Conservation (phyloP, 2,113 vertebrate species). For the Channa maculata region DNA sequence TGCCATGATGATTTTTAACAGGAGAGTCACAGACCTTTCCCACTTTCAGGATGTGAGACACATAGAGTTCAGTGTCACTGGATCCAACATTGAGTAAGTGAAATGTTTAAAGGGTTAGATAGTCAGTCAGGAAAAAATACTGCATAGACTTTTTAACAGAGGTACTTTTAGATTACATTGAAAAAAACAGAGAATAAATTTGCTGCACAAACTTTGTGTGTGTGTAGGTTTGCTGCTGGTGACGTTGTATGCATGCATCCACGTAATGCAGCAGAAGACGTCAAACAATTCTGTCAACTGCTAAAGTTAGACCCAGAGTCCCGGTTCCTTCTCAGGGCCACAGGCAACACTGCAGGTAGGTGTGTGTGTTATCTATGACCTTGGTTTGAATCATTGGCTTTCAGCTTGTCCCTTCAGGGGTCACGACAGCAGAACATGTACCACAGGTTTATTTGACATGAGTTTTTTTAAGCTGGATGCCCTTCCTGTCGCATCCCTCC, state of each 20-base stretch:
- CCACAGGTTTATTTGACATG: no score
- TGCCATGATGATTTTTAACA: conserved; percentile 86
- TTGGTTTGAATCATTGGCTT: no score
- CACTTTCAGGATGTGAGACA: conserved; percentile 96
- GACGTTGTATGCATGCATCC: conserved; percentile 91
- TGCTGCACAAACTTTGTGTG: neutral
- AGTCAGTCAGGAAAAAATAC: no score
- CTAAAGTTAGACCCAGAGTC: conserved; percentile 85
- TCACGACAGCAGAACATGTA: no score
- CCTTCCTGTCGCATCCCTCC: no score
- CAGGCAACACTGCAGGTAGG: conserved; percentile 76
- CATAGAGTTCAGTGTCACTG: conserved; percentile 89
- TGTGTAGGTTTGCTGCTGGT: conserved; percentile 85
- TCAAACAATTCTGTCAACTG: conserved; percentile 87
- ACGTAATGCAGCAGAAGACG: conserved; percentile 80
- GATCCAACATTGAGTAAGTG: conserved; percentile 89
- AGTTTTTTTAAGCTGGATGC: no score
- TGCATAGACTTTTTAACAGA: no score
- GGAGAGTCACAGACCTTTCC: conserved; percentile 82
- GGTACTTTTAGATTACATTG: no score
- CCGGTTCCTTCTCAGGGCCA: conserved; percentile 82
- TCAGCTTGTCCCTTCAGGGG: no score
- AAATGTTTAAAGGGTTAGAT: neutral
- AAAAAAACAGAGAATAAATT: no score
- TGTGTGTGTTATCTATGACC: neutral